These are phyloP conservation scores for Augiades crinisus DNA, from an alignment of 2,888 invertebrate genomes.

Conservation along the genomic window DNA sequence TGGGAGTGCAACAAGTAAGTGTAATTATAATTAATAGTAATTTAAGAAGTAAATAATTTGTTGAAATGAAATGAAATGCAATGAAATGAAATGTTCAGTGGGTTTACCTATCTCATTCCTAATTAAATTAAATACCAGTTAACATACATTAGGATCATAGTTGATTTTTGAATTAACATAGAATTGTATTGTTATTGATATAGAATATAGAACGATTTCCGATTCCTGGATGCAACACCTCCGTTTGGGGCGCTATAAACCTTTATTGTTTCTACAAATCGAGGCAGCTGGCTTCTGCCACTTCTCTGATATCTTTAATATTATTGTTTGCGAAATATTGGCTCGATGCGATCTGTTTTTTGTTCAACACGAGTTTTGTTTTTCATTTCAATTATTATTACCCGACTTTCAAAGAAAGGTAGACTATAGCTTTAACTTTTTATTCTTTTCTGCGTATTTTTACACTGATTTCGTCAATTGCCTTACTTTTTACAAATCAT, in stretches of 20 bases:
- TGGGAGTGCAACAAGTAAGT: slow-evolving; percentile 94
- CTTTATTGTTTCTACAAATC: slow-evolving; percentile 13
- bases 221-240: neutral
- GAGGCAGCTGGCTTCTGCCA: slow-evolving; percentile 11
- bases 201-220: slow-evolving; percentile 12
- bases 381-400: too few relatives aligned
- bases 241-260: slow-evolving; percentile 5
- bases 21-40: too few relatives aligned
- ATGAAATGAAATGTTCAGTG: too few relatives aligned
- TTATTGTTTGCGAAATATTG: slow-evolving; percentile 6
- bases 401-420: too few relatives aligned
- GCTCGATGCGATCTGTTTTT: neutral
- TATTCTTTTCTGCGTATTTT: neutral
- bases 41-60: too few relatives aligned
- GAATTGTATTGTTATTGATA: slow-evolving; percentile 16
- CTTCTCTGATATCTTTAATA: slow-evolving; percentile 2
- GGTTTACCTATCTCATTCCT: too few relatives aligned
- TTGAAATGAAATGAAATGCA: too few relatives aligned
- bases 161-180: too few relatives aligned
- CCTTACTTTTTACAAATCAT: too few relatives aligned
- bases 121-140: neutral
- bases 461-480: too few relatives aligned
- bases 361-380: neutral
- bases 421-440: too few relatives aligned
- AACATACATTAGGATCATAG: too few relatives aligned